A percentile compares a stretch with the other conserved stretches of the same genome.
These are phyloP conservation scores for Sardinella longiceps DNA, from an alignment of 2,797 vertebrate species.

Conservation along the genomic window DNA sequence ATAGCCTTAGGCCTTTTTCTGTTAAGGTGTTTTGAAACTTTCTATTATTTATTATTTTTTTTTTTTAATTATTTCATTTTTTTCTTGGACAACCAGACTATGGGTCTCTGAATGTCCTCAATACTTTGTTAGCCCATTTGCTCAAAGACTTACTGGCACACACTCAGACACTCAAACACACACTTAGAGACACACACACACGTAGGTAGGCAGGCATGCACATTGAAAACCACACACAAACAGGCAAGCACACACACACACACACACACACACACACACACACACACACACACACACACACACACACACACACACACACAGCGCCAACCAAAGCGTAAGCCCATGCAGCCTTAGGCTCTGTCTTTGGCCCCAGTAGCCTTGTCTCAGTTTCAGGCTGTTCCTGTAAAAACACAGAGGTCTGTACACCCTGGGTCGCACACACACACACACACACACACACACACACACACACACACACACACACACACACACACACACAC, in stretches of 20 bases:
- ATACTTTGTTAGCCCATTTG: background rate
- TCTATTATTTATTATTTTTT: too few species aligned
- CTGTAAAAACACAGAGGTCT: background rate
- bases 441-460: too few species aligned
- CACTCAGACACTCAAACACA: background rate
- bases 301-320: too few species aligned
- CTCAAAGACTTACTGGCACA: background rate
- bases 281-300: too few species aligned
- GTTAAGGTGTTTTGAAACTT: background rate
- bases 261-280: background rate
- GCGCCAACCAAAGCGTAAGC: background rate
- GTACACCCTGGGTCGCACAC: too few species aligned
- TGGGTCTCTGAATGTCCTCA: background rate
- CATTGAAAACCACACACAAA: background rate
- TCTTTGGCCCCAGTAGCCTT: background rate
- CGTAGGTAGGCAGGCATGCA: too few species aligned
- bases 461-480: too few species aligned
- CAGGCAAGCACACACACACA: background rate
- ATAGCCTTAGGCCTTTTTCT: background rate
- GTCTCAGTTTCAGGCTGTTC: background rate
- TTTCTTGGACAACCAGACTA: background rate
- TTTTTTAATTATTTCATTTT: too few species aligned
- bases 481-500: too few species aligned
- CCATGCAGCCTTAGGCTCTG: background rate
- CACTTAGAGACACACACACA: background rate